phyloP scores from a whole-genome alignment of 2,888 invertebrate genomes.

The Tetranychus truncatus region DNA sequence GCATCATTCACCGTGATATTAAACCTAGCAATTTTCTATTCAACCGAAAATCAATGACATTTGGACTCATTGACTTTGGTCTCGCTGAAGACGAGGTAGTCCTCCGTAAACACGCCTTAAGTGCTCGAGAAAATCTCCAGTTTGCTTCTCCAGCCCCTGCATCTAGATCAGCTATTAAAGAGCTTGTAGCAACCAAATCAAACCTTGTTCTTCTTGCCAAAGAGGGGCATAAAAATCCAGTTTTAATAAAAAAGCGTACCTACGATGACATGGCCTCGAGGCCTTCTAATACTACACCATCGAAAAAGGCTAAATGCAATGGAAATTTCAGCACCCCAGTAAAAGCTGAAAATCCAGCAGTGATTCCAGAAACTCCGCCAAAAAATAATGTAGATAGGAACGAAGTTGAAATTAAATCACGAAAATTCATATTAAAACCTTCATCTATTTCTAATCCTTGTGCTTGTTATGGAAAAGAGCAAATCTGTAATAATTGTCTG shows the following conservation, averaged over 20 bases:
- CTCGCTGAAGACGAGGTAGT: constrained; percentile 46
- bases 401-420: not conserved
- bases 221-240: not conserved
- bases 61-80: constrained; percentile 68
- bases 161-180: not conserved
- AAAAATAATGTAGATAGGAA: constrained; percentile 7
- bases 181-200: not conserved
- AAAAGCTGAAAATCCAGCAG: not conserved
- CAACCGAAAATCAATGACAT: constrained; percentile 42
- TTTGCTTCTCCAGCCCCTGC: not conserved
- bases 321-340: not conserved
- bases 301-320: not conserved
- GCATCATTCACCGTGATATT: constrained; percentile 70
- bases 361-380: constrained; percentile 21
- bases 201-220: not conserved
- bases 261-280: not conserved
- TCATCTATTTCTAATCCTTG: constrained; percentile 34
- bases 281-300: not conserved
- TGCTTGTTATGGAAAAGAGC: constrained; percentile 47
- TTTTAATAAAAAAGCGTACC: not conserved
- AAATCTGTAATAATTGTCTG: constrained; percentile 49
- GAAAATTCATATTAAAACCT: not conserved
- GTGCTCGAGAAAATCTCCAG: not conserved
- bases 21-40: constrained; percentile 82
- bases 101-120: not conserved